Base-by-base conservation (phyloP, 2,113 vertebrate species). In the Forbesichthys papilliferus region DNA sequence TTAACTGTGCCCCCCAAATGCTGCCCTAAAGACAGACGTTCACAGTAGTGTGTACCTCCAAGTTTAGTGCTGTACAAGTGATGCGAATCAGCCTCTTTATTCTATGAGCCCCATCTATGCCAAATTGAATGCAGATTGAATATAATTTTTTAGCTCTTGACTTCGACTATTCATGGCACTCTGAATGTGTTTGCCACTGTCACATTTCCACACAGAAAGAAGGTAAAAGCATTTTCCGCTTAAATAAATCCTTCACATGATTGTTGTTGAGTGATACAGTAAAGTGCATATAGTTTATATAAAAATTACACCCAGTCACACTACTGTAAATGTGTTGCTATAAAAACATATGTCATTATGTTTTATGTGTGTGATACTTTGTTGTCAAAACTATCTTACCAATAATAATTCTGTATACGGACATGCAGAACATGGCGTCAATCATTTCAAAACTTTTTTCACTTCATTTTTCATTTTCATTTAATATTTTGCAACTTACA, bases 61-160 rank as follows among this genome's bases (percentile, higher is more conserved):
- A 96, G 94, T 97, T 96, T 94, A 96, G 94, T 93, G 75, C 93
- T 87, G 94, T 95, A 95, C 95, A 93, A 96, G 94, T 96, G 95
- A 95, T 94, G 93, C 94, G 95, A 97, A 94, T 94, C 94, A 89
- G 83, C 92, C 94, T 93, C 95, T 95, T 94, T 95, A 95, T 95
- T 95, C 93, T 91, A 95, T 93, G 93, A 97, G 95, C 80, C 94
- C 92, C 94, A 95, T 97, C 95, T 95, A 96, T 94, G 93, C 94
- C 94, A 98, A 96, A 96, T 97, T 96, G 93, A 97, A 96, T 95
- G 95, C 94, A 92, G 94, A 96, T 94, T 98, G 95, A 96, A 95
- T 96, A 96, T 95, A 94, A 96, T 96, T 97, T 95, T 94, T 94
- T 93, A 91, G 93, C 94, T 95, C 96, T 98, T 96, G 95, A 98